Base-by-base conservation (phyloP, 2,888 invertebrate genomes). In the Metopia argyrocephala region DNA sequence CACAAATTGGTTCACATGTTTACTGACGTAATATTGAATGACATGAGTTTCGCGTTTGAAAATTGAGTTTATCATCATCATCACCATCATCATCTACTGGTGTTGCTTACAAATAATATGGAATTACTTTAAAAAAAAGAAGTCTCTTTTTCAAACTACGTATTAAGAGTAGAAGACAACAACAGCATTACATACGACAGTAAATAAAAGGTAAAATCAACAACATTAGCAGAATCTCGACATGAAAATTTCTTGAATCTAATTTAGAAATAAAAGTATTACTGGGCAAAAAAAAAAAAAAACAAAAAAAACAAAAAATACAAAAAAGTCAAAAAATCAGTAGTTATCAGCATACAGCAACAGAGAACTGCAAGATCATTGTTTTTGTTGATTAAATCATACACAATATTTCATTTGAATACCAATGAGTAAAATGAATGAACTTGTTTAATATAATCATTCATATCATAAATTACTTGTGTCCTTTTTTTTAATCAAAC, bases 1-100 rank as follows among this genome's bases (percentile, higher is more conserved):
- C 87, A 86, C 87, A 88, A 88, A 88, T 88, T 88, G 88, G 88
- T 88, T 88, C 88, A 88, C 88, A 88, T 88, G 83, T 83, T 70
- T 65, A 57, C 71, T 84, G 82, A 84, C 82, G 84, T 83, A 84
- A 84, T 74, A 57, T 76, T 66, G 78, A 83, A 78, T 81, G 83
- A 83, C 83, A 83, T 83, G 81, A 83, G 79, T 82, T 79, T 75
- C 79, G 76, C 79, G 68, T 82, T 83, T 83, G 83, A 79, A 83
- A n/a, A 84, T 84, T 79, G 84, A 84, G 84, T 84, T 80, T 83
- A 83, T 83, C 83, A 83, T 82, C 83, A 4, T 82, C n/a, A n/a
- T n/a, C n/a, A n/a, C n/a, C n/a, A n/a, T n/a, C n/a, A n/a, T n/a
- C n/a, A n/a, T n/a, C n/a, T n/a, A 76, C 74, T 75, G 75, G 71